These are phyloP conservation scores for Eumerus sabulonum DNA, from an alignment of 2,888 invertebrate genomes.

Conservation along the genomic window DNA sequence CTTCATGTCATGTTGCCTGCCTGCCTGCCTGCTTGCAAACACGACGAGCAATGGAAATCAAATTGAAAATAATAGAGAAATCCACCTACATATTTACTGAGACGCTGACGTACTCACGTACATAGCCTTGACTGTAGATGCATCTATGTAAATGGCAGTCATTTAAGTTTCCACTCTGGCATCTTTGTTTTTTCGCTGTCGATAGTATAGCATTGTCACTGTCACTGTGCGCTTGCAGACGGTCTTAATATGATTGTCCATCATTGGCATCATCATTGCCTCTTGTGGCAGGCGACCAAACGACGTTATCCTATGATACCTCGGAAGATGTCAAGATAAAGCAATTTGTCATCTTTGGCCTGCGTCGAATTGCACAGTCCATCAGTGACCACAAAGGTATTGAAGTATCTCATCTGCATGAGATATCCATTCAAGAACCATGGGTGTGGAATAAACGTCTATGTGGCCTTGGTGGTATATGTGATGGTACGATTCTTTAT, in stretches of 20 bases:
- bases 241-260: slow-evolving; percentile 61
- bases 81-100: no score
- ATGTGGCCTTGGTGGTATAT: no score
- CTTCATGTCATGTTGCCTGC: slow-evolving; percentile 51
- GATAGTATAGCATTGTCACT: neutral
- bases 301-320: slow-evolving; percentile 27
- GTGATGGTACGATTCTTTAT: no score
- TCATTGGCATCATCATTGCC: slow-evolving; percentile 50
- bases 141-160: slow-evolving; percentile 50
- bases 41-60: slow-evolving; percentile 52
- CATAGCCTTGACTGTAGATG: neutral
- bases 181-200: neutral
- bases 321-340: slow-evolving; percentile 29
- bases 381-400: no score
- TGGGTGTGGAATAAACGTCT: no score
- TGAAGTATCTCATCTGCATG: no score
- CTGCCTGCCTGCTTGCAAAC: slow-evolving; percentile 12
- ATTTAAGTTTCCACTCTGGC: slow-evolving; percentile 45
- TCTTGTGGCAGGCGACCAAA: slow-evolving; percentile 20
- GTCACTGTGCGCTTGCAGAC: slow-evolving; percentile 58
- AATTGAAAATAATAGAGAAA: slow-evolving; percentile 56
- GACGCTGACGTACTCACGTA: neutral
- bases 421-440: no score
- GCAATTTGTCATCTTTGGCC: slow-evolving; percentile 12
- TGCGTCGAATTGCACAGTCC: neutral